Base-by-base conservation (phyloP, 2,888 invertebrate species). In the Spodoptera littoralis region DNA sequence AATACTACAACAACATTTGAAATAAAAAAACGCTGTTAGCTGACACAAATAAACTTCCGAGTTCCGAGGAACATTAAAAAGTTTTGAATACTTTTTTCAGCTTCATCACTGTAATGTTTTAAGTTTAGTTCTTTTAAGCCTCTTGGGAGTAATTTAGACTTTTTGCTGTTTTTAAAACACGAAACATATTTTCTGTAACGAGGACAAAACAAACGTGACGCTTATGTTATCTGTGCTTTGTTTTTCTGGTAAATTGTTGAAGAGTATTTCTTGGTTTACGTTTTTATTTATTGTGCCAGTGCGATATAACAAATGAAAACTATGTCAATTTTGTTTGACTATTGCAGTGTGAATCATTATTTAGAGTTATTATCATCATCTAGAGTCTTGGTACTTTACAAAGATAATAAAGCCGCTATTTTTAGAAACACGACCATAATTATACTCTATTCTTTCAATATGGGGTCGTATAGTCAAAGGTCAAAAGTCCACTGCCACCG, bases 91-190 rank as follows among this genome's bases (percentile, higher is more conserved):
- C 83, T 87, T 88, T 88, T 88, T 86, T 81, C 5, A 18, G 81
- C 85, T 85, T 86, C 83, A 84, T 88, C 83, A 82, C 73, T 74
- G 83, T 89, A 88, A 90, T 87, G 88, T 81, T 79, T 77, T 67
- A 86, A 88, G 85, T 88, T 80, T 76, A 86, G 85, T 85, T 76
- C 76, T 86, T 79, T 76, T 77, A 77, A 77, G 79, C 69, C 85
- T 77, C 84, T 75, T 62, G 84, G 73, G 88, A 60, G 76, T 78
- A 83, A 83, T 77, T 77, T 74, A 74, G 80, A 74, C 79, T 82
- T 78, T 41, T 75, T 61, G 61, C 61, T 73, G 77, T 75, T 82
- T 77, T 81, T 79, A 78, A 80, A 81, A 82, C 30, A 73, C 65
- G 64, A 69, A 73, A 77, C 73, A 77, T 70, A 75, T 70, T 76